Conservation (phyloP, 1,140 invertebrate genomes). For the Scylla paramamosain region DNA sequence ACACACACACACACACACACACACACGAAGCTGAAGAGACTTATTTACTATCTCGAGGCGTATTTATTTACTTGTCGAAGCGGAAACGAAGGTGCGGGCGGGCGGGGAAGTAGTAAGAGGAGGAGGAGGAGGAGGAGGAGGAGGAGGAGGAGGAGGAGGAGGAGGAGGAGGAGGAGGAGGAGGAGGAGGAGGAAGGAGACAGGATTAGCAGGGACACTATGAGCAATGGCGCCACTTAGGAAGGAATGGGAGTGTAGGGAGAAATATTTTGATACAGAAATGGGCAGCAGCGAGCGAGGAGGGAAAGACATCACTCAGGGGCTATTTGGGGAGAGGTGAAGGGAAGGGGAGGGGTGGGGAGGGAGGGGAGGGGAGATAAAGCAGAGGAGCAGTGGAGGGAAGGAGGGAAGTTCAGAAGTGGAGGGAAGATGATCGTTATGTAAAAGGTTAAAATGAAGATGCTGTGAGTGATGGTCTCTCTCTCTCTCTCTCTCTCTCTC, state of each 20-base stretch:
- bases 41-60: background rate
- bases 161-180: background rate
- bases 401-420: background rate
- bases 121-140: slow-evolving; percentile 12
- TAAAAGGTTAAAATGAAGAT: slow-evolving; percentile 16
- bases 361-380: background rate
- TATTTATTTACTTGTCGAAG: slow-evolving; percentile 15
- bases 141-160: background rate
- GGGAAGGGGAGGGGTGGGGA: background rate
- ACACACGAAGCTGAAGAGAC: background rate
- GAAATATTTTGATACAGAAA: slow-evolving; percentile 41
- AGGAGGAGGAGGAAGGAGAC: background rate
- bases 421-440: background rate
- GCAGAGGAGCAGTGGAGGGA: background rate
- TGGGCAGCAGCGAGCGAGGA: background rate
- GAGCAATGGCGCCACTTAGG: background rate
- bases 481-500: background rate
- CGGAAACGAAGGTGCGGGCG: background rate
- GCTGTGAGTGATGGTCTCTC: background rate
- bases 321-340: slow-evolving; percentile 36
- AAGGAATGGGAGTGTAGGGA: background rate
- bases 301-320: slow-evolving; percentile 16
- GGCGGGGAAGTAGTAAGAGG: background rate
- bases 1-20: slow-evolving; percentile 42
- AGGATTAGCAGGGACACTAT: slow-evolving; percentile 27